phyloP scores from a whole-genome alignment of 2,888 invertebrate species.

The Perithous albicinctus region DNA sequence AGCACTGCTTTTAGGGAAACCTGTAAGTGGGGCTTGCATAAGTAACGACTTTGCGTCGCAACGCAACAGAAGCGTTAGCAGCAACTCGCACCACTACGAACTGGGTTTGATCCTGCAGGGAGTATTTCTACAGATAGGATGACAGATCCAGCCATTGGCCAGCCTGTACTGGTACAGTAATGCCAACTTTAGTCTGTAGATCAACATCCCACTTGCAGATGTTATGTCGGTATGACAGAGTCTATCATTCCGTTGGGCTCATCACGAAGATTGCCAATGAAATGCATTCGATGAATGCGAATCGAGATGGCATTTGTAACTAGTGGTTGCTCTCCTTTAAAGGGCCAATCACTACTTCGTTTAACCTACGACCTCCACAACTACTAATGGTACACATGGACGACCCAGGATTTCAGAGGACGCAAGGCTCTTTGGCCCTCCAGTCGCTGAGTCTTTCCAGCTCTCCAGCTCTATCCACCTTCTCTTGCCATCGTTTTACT shows the following conservation, averaged over 20 bases:
- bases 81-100: slow-evolving; percentile 37
- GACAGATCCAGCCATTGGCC: slow-evolving; percentile 19
- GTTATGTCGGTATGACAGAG: background rate
- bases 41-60: slow-evolving; percentile 78
- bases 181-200: background rate
- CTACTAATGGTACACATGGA: background rate
- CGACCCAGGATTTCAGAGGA: slow-evolving; percentile 49
- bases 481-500: slow-evolving; percentile 51
- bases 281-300: background rate
- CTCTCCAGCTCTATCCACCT: slow-evolving; percentile 21
- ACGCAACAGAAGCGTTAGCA: slow-evolving; percentile 70
- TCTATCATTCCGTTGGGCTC: background rate
- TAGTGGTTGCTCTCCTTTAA: background rate
- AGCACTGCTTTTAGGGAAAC: slow-evolving; percentile 78
- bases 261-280: background rate
- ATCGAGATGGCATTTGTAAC: background rate
- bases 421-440: slow-evolving; percentile 51
- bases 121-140: background rate
- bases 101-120: background rate
- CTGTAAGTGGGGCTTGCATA: slow-evolving; percentile 82
- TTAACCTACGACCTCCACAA: background rate
- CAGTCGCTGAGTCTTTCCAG: slow-evolving; percentile 27
- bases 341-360: slow-evolving; percentile 9
- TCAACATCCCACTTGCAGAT: background rate
- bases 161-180: background rate